These are phyloP conservation scores for Periparus ater DNA, from an alignment of 2,797 vertebrate genomes.

Conservation along the genomic window DNA sequence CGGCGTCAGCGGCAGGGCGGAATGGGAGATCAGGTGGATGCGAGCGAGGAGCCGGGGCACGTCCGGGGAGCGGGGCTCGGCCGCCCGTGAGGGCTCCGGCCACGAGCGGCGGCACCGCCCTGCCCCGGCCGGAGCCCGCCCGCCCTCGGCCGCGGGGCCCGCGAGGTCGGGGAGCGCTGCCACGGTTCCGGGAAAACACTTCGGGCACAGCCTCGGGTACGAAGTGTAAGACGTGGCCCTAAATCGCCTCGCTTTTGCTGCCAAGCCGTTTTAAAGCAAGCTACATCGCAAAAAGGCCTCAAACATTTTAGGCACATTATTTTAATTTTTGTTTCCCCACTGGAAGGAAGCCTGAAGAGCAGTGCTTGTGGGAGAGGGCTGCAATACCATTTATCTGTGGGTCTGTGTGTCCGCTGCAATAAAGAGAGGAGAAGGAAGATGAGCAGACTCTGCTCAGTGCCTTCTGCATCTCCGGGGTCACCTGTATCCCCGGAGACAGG, in stretches of 20 bases:
- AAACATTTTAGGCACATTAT: not conserved
- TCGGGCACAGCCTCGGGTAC: not conserved
- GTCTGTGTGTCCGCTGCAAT: not conserved
- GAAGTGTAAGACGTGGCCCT: accelerated
- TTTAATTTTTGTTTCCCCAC: not conserved
- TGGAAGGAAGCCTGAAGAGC: not conserved
- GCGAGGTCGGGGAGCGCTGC: accelerated
- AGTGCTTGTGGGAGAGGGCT: not conserved
- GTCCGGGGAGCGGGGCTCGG: too few species aligned
- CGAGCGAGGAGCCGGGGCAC: accelerated
- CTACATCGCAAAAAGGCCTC: not conserved
- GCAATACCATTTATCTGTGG: accelerated
- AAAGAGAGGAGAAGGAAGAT: not conserved
- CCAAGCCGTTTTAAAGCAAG: not conserved
- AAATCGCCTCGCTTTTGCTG: not conserved
- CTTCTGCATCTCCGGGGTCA: not conserved
- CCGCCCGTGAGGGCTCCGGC: too few species aligned
- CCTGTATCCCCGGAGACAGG: not conserved
- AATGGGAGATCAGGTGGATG: accelerated
- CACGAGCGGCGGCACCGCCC: not conserved
- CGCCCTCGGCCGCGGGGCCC: not conserved
- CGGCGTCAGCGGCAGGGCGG: not conserved
- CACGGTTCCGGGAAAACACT: accelerated
- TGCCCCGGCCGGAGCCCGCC: not conserved
- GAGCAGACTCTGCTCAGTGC: not conserved